phyloP scores from a whole-genome alignment of 2,797 vertebrate genomes.

The Lophotriccus pileatus region DNA sequence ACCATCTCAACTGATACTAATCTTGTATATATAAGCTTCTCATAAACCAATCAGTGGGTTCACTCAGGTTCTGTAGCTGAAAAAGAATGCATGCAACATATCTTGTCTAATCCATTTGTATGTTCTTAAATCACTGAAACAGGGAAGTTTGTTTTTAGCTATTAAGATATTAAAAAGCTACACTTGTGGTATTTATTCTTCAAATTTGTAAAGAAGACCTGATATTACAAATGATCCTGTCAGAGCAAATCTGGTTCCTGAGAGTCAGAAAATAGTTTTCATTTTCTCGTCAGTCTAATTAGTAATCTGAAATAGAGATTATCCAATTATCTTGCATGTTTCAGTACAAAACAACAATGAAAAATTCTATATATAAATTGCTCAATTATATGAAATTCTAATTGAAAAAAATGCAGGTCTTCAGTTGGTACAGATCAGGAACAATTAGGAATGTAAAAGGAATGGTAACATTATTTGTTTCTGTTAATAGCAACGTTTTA shows the following conservation, averaged over 20 bases:
- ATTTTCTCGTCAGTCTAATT: not conserved
- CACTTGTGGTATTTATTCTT: not conserved
- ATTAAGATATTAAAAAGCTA: not conserved
- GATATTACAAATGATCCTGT: not conserved
- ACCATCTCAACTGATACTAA: not conserved
- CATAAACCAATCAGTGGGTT: not conserved
- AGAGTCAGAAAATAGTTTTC: constrained; percentile 35
- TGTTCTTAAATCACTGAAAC: not conserved
- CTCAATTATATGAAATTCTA: not conserved
- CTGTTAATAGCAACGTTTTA: not conserved
- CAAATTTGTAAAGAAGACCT: not conserved
- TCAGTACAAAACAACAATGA: not conserved
- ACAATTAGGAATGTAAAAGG: not conserved
- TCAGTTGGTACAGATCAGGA: not conserved
- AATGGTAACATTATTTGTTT: not conserved
- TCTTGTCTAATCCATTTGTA: not conserved
- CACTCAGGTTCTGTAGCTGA: not conserved
- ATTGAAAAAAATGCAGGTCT: constrained; percentile 1
- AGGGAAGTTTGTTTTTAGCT: not conserved
- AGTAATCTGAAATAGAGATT: constrained; percentile 23
- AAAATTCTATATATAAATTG: not conserved
- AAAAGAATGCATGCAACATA: not conserved
- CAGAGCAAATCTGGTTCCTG: not conserved
- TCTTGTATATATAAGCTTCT: not conserved
- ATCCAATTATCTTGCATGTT: constrained; percentile 1